Base-by-base conservation (phyloP, 2,888 invertebrate species). In the Papilio elwesi region DNA sequence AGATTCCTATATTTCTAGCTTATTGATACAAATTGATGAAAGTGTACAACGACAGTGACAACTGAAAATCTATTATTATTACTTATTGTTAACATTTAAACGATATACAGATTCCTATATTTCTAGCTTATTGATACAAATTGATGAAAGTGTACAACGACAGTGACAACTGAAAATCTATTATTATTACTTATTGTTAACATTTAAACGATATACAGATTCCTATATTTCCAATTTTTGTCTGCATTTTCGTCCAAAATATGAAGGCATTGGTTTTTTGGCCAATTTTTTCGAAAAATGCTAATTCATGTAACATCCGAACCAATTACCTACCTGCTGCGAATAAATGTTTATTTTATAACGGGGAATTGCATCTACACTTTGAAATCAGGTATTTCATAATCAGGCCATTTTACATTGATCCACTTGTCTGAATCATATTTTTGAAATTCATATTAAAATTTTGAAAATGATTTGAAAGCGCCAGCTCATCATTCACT, bases 301-400 rank as follows among this genome's bases (percentile, higher is more conserved):
- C 1, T 26, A 64, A 64, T 26, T 64, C 49, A n/a, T 36, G 65
- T 13, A 49, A 26, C 49, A 80, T 85, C 82, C 81, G 81, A 79
- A 81, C 79, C 76, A 78, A 77, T 78, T 78, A 78, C 51, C 15
- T 68, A 15, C 43, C 78, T 78, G 84, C 84, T 87, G 85, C 83
- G 76, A 76, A 80, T 78, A 86, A 87, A 87, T 85, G 86, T 85
- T 85, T 86, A 85, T 87, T 86, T 82, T 79, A 84, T 82, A 81
- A 16, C 63, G 63, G 64, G 16, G 13, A 13, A 53, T 53, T 15
- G 55, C 3, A 67, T 81, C 82, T 78, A 82, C 82, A 84, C 83
- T 84, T 81, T 80, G 84, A 86, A 87, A 86, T 80, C 79, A 81
- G 80, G 81, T 78, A 79, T n/a, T n/a, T n/a, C n/a, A n/a, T n/a